Base-by-base conservation (phyloP, 2,797 vertebrate genomes). In the Thamnophis elegans region DNA sequence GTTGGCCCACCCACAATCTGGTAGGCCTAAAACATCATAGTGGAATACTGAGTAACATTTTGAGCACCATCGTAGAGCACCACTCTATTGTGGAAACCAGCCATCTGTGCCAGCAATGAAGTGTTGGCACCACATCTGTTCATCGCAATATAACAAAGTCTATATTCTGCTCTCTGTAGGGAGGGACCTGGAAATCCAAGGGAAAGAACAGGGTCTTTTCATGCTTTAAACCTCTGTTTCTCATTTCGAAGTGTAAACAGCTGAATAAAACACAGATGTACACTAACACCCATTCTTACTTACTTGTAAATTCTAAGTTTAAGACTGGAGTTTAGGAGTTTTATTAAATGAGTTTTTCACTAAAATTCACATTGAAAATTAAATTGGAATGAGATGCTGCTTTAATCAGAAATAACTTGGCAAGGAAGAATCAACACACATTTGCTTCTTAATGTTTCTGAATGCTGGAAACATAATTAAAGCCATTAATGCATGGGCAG, bases 1-100 rank as follows among this genome's bases (percentile, higher is more conserved):
- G 8, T 0, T 9, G 0, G 97, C 96, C 96, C 95, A 92, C 90
- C 95, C 92, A 95, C 28, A 85, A 95, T 94, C 97, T 96, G 95
- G 94, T 92, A 95, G 95, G 95, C 92, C 89, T 92, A 91, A 94
- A 95, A 92, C 91, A 94, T 94, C 51, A 90, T 78, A 56, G 93
- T 0, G 0, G 94, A 92, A 94, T 96, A 97, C 97, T 93, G 90
- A 89, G 90, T 94, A 94, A 94, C 94, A 62, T 93, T 95, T 78
- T 51, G 90, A 96, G 92, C 93, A 95, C 91, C 0, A 1, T 85
- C 62, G 26, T 62, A 62, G 90, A 96, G 92, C 93, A 95, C 91
- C 0, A 1, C 73, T 90, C 91, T 97, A 86, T 89, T 94, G 94
- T 4, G 20, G 85, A 85, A 89, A 92, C 47, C 58, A 90, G 93